Conservation (phyloP, 2,797 vertebrate species). For the Hemitrygon akajei region DNA sequence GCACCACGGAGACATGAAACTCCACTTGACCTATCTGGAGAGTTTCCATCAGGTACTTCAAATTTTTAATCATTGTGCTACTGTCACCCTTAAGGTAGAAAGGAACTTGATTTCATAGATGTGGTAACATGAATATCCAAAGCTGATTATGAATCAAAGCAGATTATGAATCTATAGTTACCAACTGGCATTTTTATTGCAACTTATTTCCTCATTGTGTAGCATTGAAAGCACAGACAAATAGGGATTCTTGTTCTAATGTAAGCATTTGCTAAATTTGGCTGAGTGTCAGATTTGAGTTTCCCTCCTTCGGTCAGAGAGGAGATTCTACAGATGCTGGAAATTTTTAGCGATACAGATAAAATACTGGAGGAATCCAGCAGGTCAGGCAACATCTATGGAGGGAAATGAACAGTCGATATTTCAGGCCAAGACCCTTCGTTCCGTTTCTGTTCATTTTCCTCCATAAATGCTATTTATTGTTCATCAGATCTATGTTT, state of each 20-base stretch:
- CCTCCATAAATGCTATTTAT: no score
- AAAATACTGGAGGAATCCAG: no score
- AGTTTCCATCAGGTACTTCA: constrained; percentile 42
- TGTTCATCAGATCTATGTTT: neutral
- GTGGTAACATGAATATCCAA: neutral
- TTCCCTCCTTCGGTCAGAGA: no score
- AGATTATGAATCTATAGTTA: neutral
- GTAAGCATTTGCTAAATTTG: neutral
- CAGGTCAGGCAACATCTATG: no score
- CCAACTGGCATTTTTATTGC: neutral
- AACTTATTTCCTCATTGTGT: neutral
- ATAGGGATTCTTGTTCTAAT: neutral
- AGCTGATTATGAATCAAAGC: neutral
- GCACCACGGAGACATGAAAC: constrained; percentile 44
- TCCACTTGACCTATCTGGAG: constrained; percentile 46
- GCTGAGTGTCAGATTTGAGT: neutral
- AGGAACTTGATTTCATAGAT: neutral
- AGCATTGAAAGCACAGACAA: neutral
- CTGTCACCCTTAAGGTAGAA: neutral
- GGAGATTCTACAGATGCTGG: no score
- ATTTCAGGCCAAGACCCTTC: no score
- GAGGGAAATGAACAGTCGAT: no score
- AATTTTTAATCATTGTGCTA: neutral
- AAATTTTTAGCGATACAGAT: no score
- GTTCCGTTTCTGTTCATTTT: no score